Conservation (phyloP, 2,888 invertebrate species). For the Pogonocherus hispidulus region DNA sequence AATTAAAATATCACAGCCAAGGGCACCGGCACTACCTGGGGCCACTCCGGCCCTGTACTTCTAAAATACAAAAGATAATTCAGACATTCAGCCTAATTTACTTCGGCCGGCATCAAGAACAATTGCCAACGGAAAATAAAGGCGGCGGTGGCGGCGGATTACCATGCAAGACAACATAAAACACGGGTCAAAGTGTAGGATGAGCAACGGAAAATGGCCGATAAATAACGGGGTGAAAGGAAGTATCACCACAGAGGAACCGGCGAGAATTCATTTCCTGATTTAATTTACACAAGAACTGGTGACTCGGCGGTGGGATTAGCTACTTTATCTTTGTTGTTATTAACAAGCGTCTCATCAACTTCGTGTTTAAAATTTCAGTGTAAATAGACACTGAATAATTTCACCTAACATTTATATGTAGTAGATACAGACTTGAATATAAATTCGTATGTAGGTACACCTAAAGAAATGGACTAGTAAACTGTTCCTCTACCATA, state of each 20-base stretch:
- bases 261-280: slow-evolving; percentile 68
- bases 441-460: too few species aligned
- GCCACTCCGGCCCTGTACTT: too few species aligned
- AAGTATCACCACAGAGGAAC: slow-evolving; percentile 64
- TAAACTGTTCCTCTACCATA: too few species aligned
- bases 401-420: too few species aligned
- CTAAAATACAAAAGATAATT: too few species aligned
- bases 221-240: slow-evolving; percentile 67
- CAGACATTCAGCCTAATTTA: too few species aligned
- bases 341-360: slow-evolving; percentile 33
- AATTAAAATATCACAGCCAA: too few species aligned
- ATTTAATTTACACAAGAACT: slow-evolving; percentile 68
- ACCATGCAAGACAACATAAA: slow-evolving; percentile 22
- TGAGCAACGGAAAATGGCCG: slow-evolving; percentile 64
- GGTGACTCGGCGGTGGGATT: slow-evolving; percentile 62
- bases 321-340: slow-evolving; percentile 66
- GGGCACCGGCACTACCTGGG: too few species aligned
- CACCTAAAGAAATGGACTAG: too few species aligned
- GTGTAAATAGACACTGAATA: not conserved
- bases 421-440: too few species aligned
- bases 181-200: slow-evolving; percentile 48
- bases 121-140: slow-evolving; percentile 27
- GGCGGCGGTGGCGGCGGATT: slow-evolving; percentile 12
- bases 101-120: too few species aligned
- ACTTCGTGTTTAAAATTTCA: slow-evolving; percentile 17